Evolutionary conservation across 2,888 invertebrate genomes (phyloP).

Genomic region (Brachyopa scutellaris): DNA sequence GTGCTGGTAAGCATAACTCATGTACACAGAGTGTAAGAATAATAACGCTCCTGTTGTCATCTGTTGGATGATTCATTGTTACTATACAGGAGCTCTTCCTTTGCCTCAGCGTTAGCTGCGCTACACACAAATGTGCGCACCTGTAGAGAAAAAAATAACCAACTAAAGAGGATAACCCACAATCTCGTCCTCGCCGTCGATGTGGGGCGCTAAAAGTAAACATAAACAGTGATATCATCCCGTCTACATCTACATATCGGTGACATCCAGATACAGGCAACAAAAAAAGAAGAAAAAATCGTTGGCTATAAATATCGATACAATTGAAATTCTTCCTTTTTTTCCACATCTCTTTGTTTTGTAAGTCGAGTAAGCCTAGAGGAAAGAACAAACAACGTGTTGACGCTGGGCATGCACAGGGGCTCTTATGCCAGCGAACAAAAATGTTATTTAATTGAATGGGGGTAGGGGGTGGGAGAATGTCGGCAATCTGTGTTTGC

Average conservation of each 20-base stretch:
- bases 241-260: conserved; percentile 10
- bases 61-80: conserved; percentile 61
- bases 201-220: conserved; percentile 33
- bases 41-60: conserved; percentile 57
- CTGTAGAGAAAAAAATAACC: conserved; percentile 19
- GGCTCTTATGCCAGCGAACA: conserved; percentile 22
- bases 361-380: conserved; percentile 32
- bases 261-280: conserved; percentile 8
- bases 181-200: background rate
- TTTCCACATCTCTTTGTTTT: conserved; percentile 43
- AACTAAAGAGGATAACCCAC: conserved; percentile 6
- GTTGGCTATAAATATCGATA: conserved; percentile 62
- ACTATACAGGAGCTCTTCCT: conserved; percentile 22
- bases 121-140: conserved; percentile 4
- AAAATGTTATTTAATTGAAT: conserved; percentile 59
- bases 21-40: conserved; percentile 38
- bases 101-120: background rate
- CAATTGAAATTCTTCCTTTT: conserved; percentile 59
- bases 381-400: conserved; percentile 53
- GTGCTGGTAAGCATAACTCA: conserved; percentile 30
- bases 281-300: conserved; percentile 12
- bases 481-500: no score
- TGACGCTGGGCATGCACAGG: background rate
- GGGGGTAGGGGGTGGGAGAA: background rate
- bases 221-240: conserved; percentile 51